phyloP scores from a whole-genome alignment of 2,797 vertebrate genomes.

The Cheirogaleus major region DNA sequence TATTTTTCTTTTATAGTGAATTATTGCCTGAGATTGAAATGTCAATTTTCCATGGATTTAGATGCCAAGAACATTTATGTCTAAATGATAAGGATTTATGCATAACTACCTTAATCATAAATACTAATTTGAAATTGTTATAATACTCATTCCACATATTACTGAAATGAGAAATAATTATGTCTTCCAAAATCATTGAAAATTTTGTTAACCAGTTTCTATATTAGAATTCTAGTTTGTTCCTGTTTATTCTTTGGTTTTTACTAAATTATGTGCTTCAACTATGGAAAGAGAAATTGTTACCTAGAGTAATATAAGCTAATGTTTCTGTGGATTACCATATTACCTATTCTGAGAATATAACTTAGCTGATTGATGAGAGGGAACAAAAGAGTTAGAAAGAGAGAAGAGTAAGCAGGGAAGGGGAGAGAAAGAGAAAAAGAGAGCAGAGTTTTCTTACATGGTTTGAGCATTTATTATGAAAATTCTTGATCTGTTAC shows the following conservation, averaged over 20 bases:
- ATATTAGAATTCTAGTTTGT: neutral
- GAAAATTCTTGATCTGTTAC: neutral
- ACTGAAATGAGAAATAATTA: neutral
- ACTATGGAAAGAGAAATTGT: neutral
- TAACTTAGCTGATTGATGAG: neutral
- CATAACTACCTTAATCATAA: neutral
- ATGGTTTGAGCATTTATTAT: neutral
- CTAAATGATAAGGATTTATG: neutral
- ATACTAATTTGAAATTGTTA: slow-evolving; percentile 12
- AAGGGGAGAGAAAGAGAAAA: neutral
- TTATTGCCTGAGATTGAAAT: slow-evolving; percentile 32
- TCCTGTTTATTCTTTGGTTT: neutral
- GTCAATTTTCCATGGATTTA: slow-evolving; percentile 33
- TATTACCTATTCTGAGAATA: neutral
- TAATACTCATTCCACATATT: neutral
- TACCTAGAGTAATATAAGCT: neutral
- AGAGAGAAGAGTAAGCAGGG: neutral
- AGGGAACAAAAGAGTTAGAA: neutral
- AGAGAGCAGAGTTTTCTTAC: neutral
- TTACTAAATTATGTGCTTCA: neutral
- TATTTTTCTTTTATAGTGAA: neutral
- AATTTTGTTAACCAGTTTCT: neutral
- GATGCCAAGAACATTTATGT: slow-evolving; percentile 7
- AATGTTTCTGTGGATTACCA: neutral
- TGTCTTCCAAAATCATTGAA: neutral